These are phyloP conservation scores for Belgica antarctica DNA, from an alignment of 2,888 invertebrate species.

Conservation along the genomic window DNA sequence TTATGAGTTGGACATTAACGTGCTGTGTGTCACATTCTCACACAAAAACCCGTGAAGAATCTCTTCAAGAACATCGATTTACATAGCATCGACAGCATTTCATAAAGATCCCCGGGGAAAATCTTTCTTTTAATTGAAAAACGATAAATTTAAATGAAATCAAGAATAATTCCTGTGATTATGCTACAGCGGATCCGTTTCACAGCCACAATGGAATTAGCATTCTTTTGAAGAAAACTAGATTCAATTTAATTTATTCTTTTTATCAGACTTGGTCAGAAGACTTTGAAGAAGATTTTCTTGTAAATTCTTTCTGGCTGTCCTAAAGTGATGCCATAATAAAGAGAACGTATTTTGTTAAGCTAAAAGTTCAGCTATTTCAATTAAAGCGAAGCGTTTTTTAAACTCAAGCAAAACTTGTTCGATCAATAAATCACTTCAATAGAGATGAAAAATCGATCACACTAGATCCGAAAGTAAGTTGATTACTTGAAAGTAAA, in stretches of 20 bases:
- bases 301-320: no score
- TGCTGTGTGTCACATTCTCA: not conserved
- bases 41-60: not conserved
- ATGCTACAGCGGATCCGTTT: not conserved
- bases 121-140: slow-evolving; percentile 18
- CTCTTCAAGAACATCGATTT: not conserved
- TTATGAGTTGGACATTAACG: not conserved
- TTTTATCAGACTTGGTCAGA: not conserved
- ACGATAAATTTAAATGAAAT: not conserved
- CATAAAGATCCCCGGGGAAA: not conserved
- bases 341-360: no score
- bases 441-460: no score
- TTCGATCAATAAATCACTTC: no score
- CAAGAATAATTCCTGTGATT: not conserved
- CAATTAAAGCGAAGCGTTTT: no score
- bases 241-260: slow-evolving; percentile 13
- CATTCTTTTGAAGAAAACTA: not conserved
- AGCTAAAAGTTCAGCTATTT: no score
- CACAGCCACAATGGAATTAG: not conserved
- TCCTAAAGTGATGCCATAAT: no score
- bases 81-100: not conserved
- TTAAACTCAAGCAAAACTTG: no score
- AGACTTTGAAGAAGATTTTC: no score
- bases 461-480: no score
- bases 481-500: no score